Conservation (phyloP, 2,113 vertebrate species). For the Marmota flaviventris region DNA sequence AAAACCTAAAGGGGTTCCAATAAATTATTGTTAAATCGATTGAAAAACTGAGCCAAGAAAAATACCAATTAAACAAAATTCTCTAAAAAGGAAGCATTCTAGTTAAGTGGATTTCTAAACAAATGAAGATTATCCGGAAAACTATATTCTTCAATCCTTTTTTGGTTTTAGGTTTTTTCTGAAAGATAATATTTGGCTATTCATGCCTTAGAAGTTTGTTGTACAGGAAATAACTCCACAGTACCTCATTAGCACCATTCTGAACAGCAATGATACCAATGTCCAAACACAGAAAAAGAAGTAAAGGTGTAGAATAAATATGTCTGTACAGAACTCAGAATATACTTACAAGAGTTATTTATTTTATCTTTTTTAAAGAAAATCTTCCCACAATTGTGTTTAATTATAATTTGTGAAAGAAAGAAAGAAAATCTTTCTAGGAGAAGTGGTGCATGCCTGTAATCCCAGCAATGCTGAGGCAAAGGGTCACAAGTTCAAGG, state of each 20-base stretch:
- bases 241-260: neutral
- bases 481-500: no score
- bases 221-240: neutral
- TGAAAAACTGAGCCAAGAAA: slow-evolving; percentile 35
- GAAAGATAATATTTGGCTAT: neutral
- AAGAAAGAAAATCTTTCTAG: no score
- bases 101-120: neutral
- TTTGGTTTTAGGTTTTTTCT: neutral
- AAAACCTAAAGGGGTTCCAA: neutral
- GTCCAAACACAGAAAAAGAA: neutral
- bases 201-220: neutral
- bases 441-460: no score
- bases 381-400: neutral
- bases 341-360: neutral
- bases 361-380: neutral
- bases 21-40: neutral
- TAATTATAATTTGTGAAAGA: no score
- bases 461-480: no score
- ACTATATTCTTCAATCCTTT: neutral
- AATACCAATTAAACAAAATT: slow-evolving; percentile 22
- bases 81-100: neutral
- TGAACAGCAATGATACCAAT: neutral
- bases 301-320: neutral
- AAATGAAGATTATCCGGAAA: slow-evolving; percentile 27
- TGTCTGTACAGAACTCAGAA: neutral